Evolutionary conservation across 2,113 vertebrate species (phyloP).

Genomic region (Uria aalge): DNA sequence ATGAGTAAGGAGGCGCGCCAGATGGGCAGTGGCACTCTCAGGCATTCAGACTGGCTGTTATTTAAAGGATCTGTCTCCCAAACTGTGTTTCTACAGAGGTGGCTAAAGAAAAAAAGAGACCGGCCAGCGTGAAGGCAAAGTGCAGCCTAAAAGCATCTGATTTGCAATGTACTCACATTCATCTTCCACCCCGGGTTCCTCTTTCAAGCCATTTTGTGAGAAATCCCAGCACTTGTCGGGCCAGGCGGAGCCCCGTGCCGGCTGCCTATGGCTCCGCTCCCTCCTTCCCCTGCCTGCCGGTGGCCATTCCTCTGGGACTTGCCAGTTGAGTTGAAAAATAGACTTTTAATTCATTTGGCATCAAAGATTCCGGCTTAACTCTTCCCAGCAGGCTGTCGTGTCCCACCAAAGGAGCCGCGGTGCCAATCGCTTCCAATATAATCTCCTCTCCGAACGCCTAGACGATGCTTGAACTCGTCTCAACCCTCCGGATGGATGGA

Average conservation of each 20-base stretch:
- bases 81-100: neutral
- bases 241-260: neutral
- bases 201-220: slow-evolving; percentile 79
- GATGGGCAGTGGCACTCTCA: neutral
- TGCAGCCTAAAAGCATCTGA: neutral
- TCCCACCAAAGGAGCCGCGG: slow-evolving; percentile 7
- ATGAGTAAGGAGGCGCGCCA: neutral
- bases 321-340: slow-evolving; percentile 63
- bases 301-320: slow-evolving; percentile 65
- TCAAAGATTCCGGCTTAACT: slow-evolving; percentile 48
- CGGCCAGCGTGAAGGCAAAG: neutral
- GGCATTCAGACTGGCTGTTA: neutral
- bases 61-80: neutral
- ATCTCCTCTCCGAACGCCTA: neutral
- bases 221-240: neutral
- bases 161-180: slow-evolving; percentile 74
- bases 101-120: neutral
- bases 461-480: slow-evolving; percentile 23
- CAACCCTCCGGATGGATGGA: slow-evolving; percentile 20
- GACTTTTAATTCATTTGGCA: slow-evolving; percentile 68
- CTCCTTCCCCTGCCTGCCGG: slow-evolving; percentile 54
- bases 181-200: slow-evolving; percentile 61
- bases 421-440: slow-evolving; percentile 34
- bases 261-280: slow-evolving; percentile 41
- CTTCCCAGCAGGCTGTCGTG: slow-evolving; percentile 49